Percentiles rank a stretch among this genome's conserved stretches.
These are phyloP conservation scores for Strigamia maritima DNA, from an alignment of 2,888 invertebrate species.

Conservation along the genomic window DNA sequence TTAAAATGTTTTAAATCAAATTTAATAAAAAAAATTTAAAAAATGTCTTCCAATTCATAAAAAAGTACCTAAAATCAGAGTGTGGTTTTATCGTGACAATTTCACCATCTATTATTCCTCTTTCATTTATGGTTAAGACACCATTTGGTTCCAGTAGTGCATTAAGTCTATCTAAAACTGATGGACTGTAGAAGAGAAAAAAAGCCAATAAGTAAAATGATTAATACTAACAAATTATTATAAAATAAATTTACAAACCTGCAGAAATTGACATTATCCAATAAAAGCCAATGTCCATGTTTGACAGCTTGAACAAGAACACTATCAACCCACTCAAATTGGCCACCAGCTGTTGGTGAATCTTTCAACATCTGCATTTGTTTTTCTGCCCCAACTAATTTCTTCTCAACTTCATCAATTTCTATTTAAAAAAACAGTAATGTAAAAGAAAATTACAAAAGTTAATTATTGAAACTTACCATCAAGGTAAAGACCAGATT, in stretches of 20 bases:
- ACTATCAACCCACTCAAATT: constrained; percentile 91
- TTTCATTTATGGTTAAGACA: constrained; percentile 80
- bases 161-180: constrained; percentile 94
- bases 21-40: not conserved
- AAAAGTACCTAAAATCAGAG: constrained; percentile 66
- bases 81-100: constrained; percentile 76
- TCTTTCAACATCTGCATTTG: constrained; percentile 7
- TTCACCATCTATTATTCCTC: constrained; percentile 73
- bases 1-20: constrained; percentile 34
- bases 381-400: not conserved
- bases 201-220: not conserved
- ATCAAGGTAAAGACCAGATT: not conserved
- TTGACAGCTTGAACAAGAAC: constrained; percentile 77
- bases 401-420: not conserved
- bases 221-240: not conserved
- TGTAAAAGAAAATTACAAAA: not conserved
- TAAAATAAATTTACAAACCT: constrained; percentile 52
- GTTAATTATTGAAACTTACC: too few species aligned
- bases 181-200: constrained; percentile 61
- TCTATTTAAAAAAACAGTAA: not conserved
- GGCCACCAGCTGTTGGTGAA: constrained; percentile 57
- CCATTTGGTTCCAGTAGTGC: constrained; percentile 91
- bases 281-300: constrained; percentile 76
- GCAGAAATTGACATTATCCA: constrained; percentile 93
- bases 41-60: not conserved